Percentiles rank a stretch among this genome's conserved stretches.
These are phyloP conservation scores for Calliopsis andreniformis DNA, from an alignment of 1,140 invertebrate genomes.

Conservation along the genomic window DNA sequence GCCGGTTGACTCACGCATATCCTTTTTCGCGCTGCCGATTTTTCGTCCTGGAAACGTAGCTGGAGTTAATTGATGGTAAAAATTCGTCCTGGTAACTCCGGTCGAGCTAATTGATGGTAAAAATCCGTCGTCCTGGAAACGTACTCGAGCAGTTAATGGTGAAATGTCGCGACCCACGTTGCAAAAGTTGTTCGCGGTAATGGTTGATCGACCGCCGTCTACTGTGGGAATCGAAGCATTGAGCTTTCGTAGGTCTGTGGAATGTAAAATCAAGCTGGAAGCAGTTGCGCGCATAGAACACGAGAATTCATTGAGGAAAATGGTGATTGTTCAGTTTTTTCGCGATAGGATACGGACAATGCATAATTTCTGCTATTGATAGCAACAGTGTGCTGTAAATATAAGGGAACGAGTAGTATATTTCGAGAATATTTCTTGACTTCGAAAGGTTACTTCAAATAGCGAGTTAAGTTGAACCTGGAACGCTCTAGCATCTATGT, in stretches of 20 bases:
- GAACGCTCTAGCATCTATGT: no score
- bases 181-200: background rate
- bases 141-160: background rate
- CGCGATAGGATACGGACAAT: no score
- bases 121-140: background rate
- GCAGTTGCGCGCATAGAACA: no score
- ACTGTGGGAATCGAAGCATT: background rate
- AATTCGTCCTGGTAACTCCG: background rate
- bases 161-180: background rate
- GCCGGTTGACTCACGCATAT: background rate
- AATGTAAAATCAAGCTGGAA: background rate
- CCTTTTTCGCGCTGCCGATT: conserved; percentile 1
- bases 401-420: no score
- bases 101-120: conserved; percentile 9
- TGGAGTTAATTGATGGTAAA: conserved; percentile 10
- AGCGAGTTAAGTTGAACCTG: no score
- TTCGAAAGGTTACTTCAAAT: no score
- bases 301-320: no score
- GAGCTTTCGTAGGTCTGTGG: background rate
- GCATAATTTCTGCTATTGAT: no score
- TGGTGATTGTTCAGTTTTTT: no score
- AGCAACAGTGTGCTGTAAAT: no score
- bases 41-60: conserved; percentile 6
- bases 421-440: no score
- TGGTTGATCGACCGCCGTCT: background rate